These are phyloP conservation scores for Notoglanidium macrostoma DNA, from an alignment of 2,797 vertebrate species.

Conservation along the genomic window DNA sequence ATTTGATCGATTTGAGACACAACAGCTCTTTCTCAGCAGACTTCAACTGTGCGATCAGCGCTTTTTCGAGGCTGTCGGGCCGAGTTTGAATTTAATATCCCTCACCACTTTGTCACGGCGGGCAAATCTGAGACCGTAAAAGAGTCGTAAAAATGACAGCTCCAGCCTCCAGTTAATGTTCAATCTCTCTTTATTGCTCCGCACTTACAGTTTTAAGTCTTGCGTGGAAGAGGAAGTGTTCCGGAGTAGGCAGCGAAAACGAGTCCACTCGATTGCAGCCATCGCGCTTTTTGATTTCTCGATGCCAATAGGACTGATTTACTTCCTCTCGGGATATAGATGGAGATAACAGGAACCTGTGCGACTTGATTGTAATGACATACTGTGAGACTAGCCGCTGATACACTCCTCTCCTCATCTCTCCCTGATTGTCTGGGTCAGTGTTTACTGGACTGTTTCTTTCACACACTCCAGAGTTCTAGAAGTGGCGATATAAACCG, in stretches of 20 bases:
- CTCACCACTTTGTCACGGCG: constrained; percentile 51
- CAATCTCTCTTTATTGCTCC: constrained; percentile 54
- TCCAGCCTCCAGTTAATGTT: constrained; percentile 51
- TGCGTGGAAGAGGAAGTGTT: constrained; percentile 26
- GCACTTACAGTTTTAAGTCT: constrained; percentile 40
- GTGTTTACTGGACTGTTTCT: constrained; percentile 42
- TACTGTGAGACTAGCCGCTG: neutral
- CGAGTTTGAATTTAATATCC: constrained; percentile 48
- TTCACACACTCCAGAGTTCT: neutral
- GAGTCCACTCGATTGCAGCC: constrained; percentile 20
- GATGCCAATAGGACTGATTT: constrained; percentile 52
- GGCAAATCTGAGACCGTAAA: constrained; percentile 51
- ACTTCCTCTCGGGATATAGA: constrained; percentile 54
- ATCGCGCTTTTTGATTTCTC: constrained; percentile 44
- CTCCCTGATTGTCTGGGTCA: constrained; percentile 48
- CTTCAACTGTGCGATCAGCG: constrained; percentile 41
- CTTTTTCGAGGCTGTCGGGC: constrained; percentile 47
- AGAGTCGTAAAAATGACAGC: constrained; percentile 56
- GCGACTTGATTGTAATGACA: constrained; percentile 57
- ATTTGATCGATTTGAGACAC: constrained; percentile 46
- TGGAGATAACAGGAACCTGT: constrained; percentile 34
- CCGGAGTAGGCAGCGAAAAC: neutral
- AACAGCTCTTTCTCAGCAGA: constrained; percentile 44
- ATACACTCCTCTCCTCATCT: constrained; percentile 16
- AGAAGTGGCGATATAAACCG: neutral